Base-by-base conservation (phyloP, 2,113 vertebrate genomes). In the Echinops telfairi region DNA sequence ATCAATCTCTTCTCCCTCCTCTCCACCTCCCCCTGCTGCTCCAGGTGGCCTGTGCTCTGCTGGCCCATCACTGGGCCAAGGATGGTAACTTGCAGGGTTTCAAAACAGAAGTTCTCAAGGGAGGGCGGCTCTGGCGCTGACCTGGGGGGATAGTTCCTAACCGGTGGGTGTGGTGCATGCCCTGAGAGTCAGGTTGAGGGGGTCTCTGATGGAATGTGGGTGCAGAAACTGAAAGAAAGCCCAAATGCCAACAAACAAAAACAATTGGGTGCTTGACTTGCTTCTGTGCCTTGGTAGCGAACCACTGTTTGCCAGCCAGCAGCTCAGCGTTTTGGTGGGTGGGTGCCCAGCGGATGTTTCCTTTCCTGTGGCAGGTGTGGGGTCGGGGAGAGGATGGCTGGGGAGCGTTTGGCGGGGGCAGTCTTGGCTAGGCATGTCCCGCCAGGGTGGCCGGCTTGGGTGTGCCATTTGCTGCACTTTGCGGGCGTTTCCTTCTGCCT, bases 391-490 rank as follows among this genome's bases (percentile, higher is more conserved):
- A 71, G 58, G 38, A 16, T 3, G 16, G 47, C 29, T 6, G 16
- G 33, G 62, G 66, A 19, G 4, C 19, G 0, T 7, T 17, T 31
- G 1, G 36, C 3, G 23, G 57, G 3, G 25, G 16, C 12, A 1
- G 0, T 27, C 88, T 57, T 86, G 2, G 40, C 64, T 3, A 0
- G 43, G 23, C 6, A 25, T 22, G n/a, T 9, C 64, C 14, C 0
- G 0, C 36, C 31, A 10, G 36, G 10, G 7, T 33, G 60, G 53
- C 11, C 0, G 0, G 17, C 22, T 10, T 23, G 10, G 22, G 0
- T 23, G 12, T 12, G 25, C 40, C 12, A 0, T n/a, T 0, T 29
- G 53, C 79, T 0, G 1, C 9, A 43, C 23, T 17, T 57, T 83
- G 29, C 20, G 0, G 22, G 11, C 19, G 0, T 23, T 7, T 5